Evolutionary conservation across 2,113 vertebrate species (phyloP).

Genomic region (Noctilio leporinus): DNA sequence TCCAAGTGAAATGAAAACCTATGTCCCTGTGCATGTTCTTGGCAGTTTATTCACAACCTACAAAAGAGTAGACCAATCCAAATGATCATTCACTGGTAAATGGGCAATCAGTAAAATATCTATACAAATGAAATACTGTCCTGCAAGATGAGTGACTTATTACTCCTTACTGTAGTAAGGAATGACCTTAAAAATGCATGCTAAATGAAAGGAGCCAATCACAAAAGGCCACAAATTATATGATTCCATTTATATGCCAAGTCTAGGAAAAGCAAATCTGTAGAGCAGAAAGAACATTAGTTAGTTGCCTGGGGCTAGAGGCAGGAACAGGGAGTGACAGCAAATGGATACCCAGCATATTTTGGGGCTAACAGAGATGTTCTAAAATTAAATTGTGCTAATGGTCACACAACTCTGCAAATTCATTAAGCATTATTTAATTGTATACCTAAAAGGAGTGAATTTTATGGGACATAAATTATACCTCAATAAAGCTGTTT

Average conservation of each 20-base stretch:
- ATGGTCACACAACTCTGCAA: background rate
- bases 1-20: background rate
- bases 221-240: background rate
- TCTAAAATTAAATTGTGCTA: background rate
- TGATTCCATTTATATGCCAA: background rate
- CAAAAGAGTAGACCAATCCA: background rate
- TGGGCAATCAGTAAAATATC: background rate
- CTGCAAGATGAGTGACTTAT: background rate
- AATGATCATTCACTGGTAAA: background rate
- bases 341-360: background rate
- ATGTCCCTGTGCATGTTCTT: accelerated
- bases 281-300: background rate
- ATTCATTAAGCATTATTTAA: background rate
- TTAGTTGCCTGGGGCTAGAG: background rate
- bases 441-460: background rate
- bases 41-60: background rate
- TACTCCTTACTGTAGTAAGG: background rate
- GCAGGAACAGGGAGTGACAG: background rate
- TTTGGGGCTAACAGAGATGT: background rate
- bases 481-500: background rate
- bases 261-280: background rate
- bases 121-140: too few relatives aligned
- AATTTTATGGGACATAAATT: background rate
- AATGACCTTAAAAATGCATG: background rate
- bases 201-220: background rate